A percentile compares a stretch with the other conserved stretches of the same genome.
phyloP scores from a whole-genome alignment of 1,140 invertebrate species.

The Zaprionus ghesquierei region DNA sequence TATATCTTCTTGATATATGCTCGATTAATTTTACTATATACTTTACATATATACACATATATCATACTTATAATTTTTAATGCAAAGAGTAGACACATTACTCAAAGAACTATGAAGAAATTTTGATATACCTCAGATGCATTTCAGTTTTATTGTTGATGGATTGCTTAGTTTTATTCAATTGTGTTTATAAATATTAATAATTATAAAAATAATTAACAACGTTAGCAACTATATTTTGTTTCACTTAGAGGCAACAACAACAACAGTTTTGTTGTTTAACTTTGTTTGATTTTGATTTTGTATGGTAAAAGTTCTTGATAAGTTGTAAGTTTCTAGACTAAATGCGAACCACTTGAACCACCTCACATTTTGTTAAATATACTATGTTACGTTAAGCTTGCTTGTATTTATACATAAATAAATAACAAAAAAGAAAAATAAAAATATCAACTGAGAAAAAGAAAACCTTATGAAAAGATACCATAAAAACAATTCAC shows the following conservation, averaged over 20 bases:
- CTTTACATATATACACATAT: not conserved
- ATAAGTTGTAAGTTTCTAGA: constrained; percentile 51
- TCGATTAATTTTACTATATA: constrained; percentile 32
- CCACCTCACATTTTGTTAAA: constrained; percentile 75
- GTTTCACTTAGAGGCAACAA: constrained; percentile 26
- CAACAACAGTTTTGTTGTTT: constrained; percentile 7
- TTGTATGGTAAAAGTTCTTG: constrained; percentile 51
- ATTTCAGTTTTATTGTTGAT: constrained; percentile 82
- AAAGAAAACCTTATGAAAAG: constrained; percentile 19
- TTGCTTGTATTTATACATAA: constrained; percentile 54
- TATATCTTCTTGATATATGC: constrained; percentile 7
- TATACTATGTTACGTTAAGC: constrained; percentile 45
- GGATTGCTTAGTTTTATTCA: constrained; percentile 70
- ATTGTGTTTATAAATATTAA: constrained; percentile 27
- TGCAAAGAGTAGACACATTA: constrained; percentile 51
- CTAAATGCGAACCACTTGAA: constrained; percentile 72
- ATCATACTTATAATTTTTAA: constrained; percentile 50
- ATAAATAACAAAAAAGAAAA: constrained; percentile 2
- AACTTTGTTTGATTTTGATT: constrained; percentile 20
- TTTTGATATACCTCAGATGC: constrained; percentile 83
- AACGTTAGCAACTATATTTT: constrained; percentile 24
- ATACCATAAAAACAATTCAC: constrained; percentile 10
- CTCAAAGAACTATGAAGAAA: constrained; percentile 82
- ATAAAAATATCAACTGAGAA: constrained; percentile 24
- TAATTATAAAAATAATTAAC: constrained; percentile 1